Conservation (phyloP, 1,140 invertebrate genomes). For the Colletes latitarsis region DNA sequence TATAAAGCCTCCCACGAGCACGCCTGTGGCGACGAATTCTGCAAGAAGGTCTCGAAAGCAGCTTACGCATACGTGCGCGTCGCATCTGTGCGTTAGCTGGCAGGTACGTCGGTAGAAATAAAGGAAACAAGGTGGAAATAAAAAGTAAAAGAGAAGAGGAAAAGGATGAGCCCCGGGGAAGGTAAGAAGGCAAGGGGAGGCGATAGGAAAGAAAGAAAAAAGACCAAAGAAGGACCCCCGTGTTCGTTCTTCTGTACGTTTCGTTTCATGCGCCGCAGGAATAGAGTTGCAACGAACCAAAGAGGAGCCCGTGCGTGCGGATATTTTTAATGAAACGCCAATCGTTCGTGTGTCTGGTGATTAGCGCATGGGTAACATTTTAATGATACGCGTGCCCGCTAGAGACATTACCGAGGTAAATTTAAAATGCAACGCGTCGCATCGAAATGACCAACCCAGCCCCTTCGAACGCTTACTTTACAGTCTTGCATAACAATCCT, state of each 20-base stretch:
- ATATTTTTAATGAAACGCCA: slow-evolving; percentile 37
- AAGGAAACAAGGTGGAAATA: slow-evolving; percentile 26
- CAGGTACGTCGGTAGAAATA: slow-evolving; percentile 37
- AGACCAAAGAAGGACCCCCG: slow-evolving; percentile 29
- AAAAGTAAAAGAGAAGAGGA: neutral
- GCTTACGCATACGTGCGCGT: neutral
- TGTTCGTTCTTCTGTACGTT: slow-evolving; percentile 21
- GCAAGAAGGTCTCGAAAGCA: slow-evolving; percentile 12
- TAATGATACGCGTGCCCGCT: slow-evolving; percentile 46
- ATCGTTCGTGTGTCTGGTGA: slow-evolving; percentile 46
- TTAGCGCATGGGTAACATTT: slow-evolving; percentile 50
- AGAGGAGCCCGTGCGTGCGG: slow-evolving; percentile 10
- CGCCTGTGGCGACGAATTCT: slow-evolving; percentile 44
- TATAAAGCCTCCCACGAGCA: slow-evolving; percentile 40
- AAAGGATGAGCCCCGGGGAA: neutral
- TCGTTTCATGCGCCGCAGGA: slow-evolving; percentile 15
- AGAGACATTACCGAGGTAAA: slow-evolving; percentile 34
- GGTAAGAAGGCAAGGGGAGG: slow-evolving; percentile 5
- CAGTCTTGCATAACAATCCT: no score
- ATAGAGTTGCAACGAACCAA: slow-evolving; percentile 5
- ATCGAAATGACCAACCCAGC: slow-evolving; percentile 19
- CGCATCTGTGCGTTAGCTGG: slow-evolving; percentile 1
- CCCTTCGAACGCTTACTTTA: neutral
- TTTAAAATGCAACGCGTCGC: slow-evolving; percentile 43
- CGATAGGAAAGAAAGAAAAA: slow-evolving; percentile 31